Percentiles rank a stretch among this genome's conserved stretches.
Evolutionary conservation across 2,888 invertebrate genomes (phyloP).

Genomic region (Volucella inflata): DNA sequence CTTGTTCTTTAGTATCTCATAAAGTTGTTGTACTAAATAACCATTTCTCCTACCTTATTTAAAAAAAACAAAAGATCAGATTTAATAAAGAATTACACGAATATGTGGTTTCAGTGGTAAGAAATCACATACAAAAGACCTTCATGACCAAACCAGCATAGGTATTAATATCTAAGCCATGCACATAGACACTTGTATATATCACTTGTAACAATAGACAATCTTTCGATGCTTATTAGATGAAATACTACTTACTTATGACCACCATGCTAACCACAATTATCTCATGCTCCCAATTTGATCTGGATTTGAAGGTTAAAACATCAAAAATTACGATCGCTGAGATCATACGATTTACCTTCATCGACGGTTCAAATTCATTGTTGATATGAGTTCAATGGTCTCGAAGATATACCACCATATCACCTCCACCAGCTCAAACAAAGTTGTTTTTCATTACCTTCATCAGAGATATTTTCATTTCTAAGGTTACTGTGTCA

Average conservation of each 20-base stretch:
- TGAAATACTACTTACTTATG: slow-evolving; percentile 31
- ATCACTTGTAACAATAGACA: slow-evolving; percentile 29
- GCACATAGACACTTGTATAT: background rate
- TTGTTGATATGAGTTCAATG: slow-evolving; percentile 33
- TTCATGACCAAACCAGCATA: slow-evolving; percentile 17
- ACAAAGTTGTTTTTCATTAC: background rate
- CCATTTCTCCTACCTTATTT: no score
- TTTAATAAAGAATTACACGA: background rate
- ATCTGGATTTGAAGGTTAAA: slow-evolving; percentile 40
- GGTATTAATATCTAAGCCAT: slow-evolving; percentile 29
- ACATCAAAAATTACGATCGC: slow-evolving; percentile 39
- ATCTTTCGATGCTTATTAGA: slow-evolving; percentile 31
- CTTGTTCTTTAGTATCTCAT: no score
- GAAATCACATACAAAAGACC: slow-evolving; percentile 37
- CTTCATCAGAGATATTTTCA: background rate
- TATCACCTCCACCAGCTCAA: background rate
- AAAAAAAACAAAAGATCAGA: no score
- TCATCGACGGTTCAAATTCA: background rate
- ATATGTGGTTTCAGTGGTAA: slow-evolving; percentile 34
- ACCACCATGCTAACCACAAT: slow-evolving; percentile 38
- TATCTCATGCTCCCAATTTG: slow-evolving; percentile 20
- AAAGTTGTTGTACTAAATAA: no score
- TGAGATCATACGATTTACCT: slow-evolving; percentile 34
- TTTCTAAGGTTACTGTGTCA: slow-evolving; percentile 43
- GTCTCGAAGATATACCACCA: background rate